Evolutionary conservation across 2,888 invertebrate species (phyloP).

Genomic region (Platynereis dumerilii): DNA sequence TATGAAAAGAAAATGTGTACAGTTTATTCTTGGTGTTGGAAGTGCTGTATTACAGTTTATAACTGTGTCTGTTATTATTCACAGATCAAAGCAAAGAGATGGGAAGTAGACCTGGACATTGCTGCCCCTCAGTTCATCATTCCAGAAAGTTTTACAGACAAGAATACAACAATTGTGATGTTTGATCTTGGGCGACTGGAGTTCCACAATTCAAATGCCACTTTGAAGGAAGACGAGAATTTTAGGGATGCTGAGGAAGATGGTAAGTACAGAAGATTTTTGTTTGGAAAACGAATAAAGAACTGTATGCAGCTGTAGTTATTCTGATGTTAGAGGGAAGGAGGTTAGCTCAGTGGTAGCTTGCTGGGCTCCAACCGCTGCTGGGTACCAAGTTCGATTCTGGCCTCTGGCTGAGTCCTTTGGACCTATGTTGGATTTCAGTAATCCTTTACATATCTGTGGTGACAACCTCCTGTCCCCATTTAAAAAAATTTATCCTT

Average conservation of each 20-base stretch:
- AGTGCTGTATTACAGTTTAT: no score
- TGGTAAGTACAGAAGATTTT: constrained; percentile 31
- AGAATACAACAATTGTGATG: constrained; percentile 68
- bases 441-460: no score
- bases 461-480: no score
- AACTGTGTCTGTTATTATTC: no score
- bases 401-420: no score
- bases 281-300: no score
- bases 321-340: no score
- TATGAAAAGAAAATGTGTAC: not conserved
- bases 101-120: constrained; percentile 90
- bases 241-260: constrained; percentile 36
- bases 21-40: not conserved
- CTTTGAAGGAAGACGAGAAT: constrained; percentile 12
- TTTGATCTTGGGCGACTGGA: constrained; percentile 90
- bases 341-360: no score
- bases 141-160: constrained; percentile 70
- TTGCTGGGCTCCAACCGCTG: no score
- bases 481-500: no score
- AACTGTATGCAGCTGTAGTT: not conserved
- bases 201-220: constrained; percentile 58
- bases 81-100: constrained; percentile 63
- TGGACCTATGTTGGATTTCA: no score
- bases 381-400: no score
- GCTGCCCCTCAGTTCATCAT: constrained; percentile 92